Base-by-base conservation (phyloP, 2,888 invertebrate genomes). In the Caenorhabditis uteleia region DNA sequence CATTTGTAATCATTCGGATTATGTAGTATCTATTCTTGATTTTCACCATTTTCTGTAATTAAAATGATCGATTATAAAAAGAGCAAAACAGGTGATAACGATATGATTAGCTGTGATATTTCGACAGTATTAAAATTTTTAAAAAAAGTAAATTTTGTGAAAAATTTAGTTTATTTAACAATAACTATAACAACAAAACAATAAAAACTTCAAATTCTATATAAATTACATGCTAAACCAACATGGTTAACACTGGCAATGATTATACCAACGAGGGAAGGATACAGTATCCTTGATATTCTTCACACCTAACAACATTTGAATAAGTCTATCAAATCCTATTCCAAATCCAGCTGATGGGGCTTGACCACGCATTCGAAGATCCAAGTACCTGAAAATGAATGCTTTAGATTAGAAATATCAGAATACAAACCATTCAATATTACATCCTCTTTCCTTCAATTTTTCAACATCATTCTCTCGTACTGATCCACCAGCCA, bases 271-370 rank as follows among this genome's bases (percentile, higher is more conserved):
- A 67, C 98, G 88, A 0, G 98, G 97, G 85, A 95, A 98, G 0
- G 95, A 91, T 77, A 94, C 88, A 4, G 91, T 90, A 84, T 99
- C 98, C 84, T 92, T 92, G 73, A 98, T 95, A 85, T 93, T 97
- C 42, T 86, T 85, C 34, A 93, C 88, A 47, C 90, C 89, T 34
- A 93, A 88, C 31, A 95, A 69, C 48, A 64, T 62, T 40, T 73
- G 70, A 55, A 98, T 84, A 76, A 91, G 89, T 77, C 98, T 88
- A 83, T 98, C 98, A 82, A 98, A 90, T 0, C 98, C 98, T 79
- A 99, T 87, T 6, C 98, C 98, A 85, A 92, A 99, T 1, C 98
- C 98, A 18, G 90, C 95, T 10, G 93, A 93, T 0, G 92, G 90
- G 31, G 91, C 89, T 59, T 91, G 90, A 0, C 97, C 98, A 85